A percentile compares a stretch with the other conserved stretches of the same genome.
These are phyloP conservation scores for Xiphophorus birchmanni DNA, from an alignment of 2,797 vertebrate species.

Conservation along the genomic window DNA sequence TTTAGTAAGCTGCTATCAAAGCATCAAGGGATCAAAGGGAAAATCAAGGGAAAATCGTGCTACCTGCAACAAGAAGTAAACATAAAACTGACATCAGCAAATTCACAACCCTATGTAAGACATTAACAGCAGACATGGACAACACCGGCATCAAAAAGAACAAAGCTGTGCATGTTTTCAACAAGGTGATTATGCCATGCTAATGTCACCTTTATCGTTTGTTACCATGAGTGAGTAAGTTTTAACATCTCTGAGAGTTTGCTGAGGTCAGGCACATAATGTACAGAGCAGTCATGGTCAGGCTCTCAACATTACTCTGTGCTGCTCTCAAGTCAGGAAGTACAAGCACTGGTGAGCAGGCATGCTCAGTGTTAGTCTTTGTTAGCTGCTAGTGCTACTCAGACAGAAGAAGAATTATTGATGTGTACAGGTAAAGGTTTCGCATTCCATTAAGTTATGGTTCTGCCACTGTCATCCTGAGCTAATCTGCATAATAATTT, in stretches of 20 bases:
- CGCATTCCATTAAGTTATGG: neutral
- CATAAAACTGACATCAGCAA: neutral
- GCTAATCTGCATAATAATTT: neutral
- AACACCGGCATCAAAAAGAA: neutral
- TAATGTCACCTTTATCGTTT: conserved; percentile 13
- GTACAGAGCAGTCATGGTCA: conserved; percentile 92
- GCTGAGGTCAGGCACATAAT: conserved; percentile 94
- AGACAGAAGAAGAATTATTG: neutral
- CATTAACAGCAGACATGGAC: neutral
- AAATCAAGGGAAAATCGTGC: neutral
- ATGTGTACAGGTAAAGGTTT: neutral
- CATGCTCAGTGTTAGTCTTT: conserved; percentile 23
- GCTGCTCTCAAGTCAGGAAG: conserved; percentile 85
- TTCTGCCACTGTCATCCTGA: neutral
- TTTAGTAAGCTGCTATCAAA: neutral
- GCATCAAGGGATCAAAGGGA: too few species aligned
- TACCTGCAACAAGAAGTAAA: neutral
- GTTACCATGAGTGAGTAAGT: conserved; percentile 33
- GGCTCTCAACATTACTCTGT: conserved; percentile 91
- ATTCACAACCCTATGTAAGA: neutral
- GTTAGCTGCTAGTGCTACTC: conserved; percentile 30
- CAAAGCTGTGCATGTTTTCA: neutral
- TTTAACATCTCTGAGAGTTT: conserved; percentile 77
- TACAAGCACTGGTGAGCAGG: conserved; percentile 6
- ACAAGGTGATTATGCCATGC: neutral